phyloP scores from a whole-genome alignment of 2,888 invertebrate species.

The Apamea crenata region DNA sequence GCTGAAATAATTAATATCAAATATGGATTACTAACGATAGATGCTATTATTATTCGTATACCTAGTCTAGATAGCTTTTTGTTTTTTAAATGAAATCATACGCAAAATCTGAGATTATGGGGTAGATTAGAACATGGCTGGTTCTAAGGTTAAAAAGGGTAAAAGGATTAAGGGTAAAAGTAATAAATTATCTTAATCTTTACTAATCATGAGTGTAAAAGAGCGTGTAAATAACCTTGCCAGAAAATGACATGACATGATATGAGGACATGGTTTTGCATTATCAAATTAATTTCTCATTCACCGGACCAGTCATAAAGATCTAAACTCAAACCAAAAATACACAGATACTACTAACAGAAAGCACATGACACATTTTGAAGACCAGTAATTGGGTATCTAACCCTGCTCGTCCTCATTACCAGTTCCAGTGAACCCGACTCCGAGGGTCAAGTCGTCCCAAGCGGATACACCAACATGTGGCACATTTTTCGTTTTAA shows the following conservation, averaged over 20 bases:
- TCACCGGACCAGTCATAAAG: not conserved
- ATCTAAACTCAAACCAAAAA: not conserved
- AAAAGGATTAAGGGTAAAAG: not conserved
- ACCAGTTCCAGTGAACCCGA: slow-evolving; percentile 51
- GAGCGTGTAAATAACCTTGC: not conserved
- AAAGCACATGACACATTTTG: slow-evolving; percentile 18
- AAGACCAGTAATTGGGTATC: slow-evolving; percentile 44
- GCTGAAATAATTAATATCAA: not conserved
- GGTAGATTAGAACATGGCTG: not conserved
- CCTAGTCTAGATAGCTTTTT: slow-evolving; percentile 7
- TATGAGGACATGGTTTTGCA: not conserved
- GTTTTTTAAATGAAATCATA: not conserved
- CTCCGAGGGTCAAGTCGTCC: slow-evolving; percentile 58
- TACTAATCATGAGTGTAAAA: not conserved
- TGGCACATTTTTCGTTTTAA: slow-evolving; percentile 51
- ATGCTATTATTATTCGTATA: not conserved
- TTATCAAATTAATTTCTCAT: not conserved
- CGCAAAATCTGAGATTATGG: not conserved
- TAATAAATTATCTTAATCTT: not conserved
- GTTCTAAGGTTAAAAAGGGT: too few relatives aligned
- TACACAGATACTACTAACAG: not conserved
- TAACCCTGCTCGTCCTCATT: slow-evolving; percentile 44
- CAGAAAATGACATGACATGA: not conserved
- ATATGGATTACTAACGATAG: slow-evolving; percentile 8
- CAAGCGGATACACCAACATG: slow-evolving; percentile 60